Percentiles rank a stretch among this genome's conserved stretches.
phyloP scores from a whole-genome alignment of 2,797 vertebrate genomes.

The Amblyopsis hoosieri region DNA sequence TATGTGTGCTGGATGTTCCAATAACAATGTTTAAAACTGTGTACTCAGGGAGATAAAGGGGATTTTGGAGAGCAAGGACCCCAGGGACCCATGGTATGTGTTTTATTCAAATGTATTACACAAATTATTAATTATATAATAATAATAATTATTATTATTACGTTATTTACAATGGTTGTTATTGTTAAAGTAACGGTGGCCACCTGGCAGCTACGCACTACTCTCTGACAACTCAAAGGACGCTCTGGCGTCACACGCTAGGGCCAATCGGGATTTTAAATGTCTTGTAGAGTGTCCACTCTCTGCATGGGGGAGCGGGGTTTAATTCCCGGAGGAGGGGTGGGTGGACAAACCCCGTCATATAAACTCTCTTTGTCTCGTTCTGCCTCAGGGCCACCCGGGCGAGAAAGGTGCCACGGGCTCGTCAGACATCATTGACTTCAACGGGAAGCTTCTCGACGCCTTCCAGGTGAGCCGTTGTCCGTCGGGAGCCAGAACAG shows the following conservation, averaged over 20 bases:
- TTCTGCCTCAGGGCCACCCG: constrained; percentile 78
- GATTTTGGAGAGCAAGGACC: constrained; percentile 71
- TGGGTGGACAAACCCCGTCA: too few relatives aligned
- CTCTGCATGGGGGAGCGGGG: too few relatives aligned
- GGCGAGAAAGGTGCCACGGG: constrained; percentile 85
- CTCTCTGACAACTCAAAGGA: too few relatives aligned
- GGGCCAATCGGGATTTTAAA: too few relatives aligned
- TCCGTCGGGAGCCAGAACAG: not conserved
- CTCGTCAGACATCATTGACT: constrained; percentile 87
- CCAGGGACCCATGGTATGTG: constrained; percentile 66
- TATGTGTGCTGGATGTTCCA: not conserved
- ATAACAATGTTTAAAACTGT: not conserved
- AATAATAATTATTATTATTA: not conserved
- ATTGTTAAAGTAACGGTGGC: not conserved
- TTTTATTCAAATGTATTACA: not conserved
- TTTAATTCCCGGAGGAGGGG: too few relatives aligned
- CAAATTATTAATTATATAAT: not conserved
- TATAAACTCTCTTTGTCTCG: not conserved
- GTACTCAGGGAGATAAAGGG: constrained; percentile 77
- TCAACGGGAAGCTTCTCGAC: constrained; percentile 87
- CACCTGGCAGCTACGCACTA: too few relatives aligned
- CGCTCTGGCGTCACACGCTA: too few relatives aligned
- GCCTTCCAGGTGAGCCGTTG: constrained; percentile 83
- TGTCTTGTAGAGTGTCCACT: too few relatives aligned
- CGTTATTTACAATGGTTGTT: not conserved